Evolutionary conservation across 2,888 invertebrate species (phyloP).

Genomic region (Volucella inflata): DNA sequence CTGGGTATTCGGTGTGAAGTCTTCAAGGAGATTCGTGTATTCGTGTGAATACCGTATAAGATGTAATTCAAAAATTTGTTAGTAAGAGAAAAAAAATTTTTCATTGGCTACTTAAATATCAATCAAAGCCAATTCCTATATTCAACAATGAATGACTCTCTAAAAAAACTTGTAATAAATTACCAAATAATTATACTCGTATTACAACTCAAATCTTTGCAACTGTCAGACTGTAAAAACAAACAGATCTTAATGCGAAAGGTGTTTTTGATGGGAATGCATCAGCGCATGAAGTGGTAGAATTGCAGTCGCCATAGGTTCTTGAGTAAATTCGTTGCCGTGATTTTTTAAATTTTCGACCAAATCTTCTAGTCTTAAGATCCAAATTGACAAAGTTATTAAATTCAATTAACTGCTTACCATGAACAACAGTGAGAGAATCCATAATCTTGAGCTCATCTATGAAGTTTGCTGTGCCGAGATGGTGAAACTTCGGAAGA

Average conservation of each 20-base stretch:
- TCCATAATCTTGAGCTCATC: slow-evolving; percentile 66
- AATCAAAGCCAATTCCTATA: no score
- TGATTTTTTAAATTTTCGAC: slow-evolving; percentile 19
- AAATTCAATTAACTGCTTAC: slow-evolving; percentile 22
- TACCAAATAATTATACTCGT: no score
- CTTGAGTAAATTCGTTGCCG: slow-evolving; percentile 1
- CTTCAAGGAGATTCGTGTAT: no score
- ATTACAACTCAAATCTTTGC: neutral
- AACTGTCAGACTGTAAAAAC: neutral
- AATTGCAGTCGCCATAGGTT: neutral
- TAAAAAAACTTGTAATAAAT: no score
- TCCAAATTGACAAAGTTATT: slow-evolving; percentile 54
- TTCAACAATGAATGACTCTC: no score
- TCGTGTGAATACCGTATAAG: no score
- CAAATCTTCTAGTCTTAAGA: slow-evolving; percentile 19
- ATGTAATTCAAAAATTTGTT: no score
- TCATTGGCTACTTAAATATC: no score
- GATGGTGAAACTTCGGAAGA: slow-evolving; percentile 62
- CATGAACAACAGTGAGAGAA: slow-evolving; percentile 65
- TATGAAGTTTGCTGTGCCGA: slow-evolving; percentile 68
- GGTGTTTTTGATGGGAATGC: slow-evolving; percentile 36
- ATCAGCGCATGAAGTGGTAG: slow-evolving; percentile 20
- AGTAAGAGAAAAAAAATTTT: no score
- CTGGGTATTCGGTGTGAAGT: no score
- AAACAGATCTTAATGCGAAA: slow-evolving; percentile 39